Evolutionary conservation across 2,888 invertebrate species (phyloP), one percentile per base, ranked within the genome.

Genomic region (Graphium colonna): DNA sequence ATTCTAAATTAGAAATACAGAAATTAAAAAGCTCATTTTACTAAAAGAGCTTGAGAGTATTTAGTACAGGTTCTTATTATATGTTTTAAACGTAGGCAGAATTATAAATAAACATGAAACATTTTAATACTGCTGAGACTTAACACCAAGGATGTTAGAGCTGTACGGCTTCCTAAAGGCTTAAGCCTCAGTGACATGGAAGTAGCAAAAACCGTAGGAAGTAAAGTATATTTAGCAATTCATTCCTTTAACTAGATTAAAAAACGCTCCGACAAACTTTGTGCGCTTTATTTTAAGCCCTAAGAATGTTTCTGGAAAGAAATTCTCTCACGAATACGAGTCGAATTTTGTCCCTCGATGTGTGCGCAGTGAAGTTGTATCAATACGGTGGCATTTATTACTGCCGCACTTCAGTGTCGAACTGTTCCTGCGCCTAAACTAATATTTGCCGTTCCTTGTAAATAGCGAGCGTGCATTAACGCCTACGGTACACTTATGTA

Each of bases 371-470:
- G 59, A 64, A 58, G 65, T 62, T 65, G 64, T 65, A 68, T 65
- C 68, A 68, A 67, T 68, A 69, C 72, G 64, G 68, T 67, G 63
- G 64, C 64, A 65, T 65, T 65, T 63, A 67, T 68, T 67, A 69
- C 70, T 67, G 68, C 67, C 72, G 66, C 65, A 61, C 68, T 68
- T 59, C 56, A 69, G 63, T 65, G 64, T 65, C 62, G 61, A 72
- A 26, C 49, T 9, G 45, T 26, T 52, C 69, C 71, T 70, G 65
- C 66, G 65, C 76, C 77, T 74, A 75, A 73, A 69, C 73, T 68
- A 78, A 77, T 71, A 73, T 79, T 79, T 73, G 69, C 67, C 64
- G 63, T 76, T 68, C 71, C 71, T 64, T 71, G 73, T 71, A 72
- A 74, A 72, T 73, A 72, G 68, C 65, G 62, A 63, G 64, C 65